These are phyloP conservation scores for Coracias cyanogaster DNA, from an alignment of 2,797 vertebrate genomes.

Conservation along the genomic window DNA sequence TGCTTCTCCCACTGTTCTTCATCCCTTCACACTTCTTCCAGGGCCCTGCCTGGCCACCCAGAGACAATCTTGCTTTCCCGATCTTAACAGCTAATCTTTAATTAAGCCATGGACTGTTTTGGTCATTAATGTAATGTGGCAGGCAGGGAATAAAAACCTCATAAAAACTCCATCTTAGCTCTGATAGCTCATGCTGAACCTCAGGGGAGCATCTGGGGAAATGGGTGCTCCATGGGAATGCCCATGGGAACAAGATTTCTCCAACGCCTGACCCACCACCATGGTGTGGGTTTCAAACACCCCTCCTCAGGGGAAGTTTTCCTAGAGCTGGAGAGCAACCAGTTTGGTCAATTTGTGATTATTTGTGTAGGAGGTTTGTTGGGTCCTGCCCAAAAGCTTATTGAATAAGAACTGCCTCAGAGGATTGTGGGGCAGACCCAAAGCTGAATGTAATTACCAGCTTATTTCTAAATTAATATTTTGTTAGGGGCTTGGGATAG, in stretches of 20 bases:
- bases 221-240: not conserved
- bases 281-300: not conserved
- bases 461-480: slow-evolving; percentile 69
- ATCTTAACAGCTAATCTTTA: slow-evolving; percentile 59
- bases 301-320: not conserved
- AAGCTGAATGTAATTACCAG: slow-evolving; percentile 45
- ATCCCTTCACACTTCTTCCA: not conserved
- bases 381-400: slow-evolving; percentile 36
- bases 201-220: not conserved
- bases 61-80: not conserved
- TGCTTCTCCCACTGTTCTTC: not conserved
- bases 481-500: slow-evolving; percentile 34
- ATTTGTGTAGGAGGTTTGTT: not conserved
- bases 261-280: not conserved
- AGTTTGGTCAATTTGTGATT: slow-evolving; percentile 19
- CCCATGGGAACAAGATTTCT: not conserved
- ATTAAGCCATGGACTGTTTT: slow-evolving; percentile 33
- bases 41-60: not conserved
- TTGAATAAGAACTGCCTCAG: slow-evolving; percentile 20
- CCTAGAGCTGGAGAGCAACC: not conserved
- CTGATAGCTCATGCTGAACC: not conserved
- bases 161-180: not conserved
- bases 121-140: slow-evolving; percentile 38
- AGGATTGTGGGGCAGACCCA: slow-evolving; percentile 30
- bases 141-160: slow-evolving; percentile 4